phyloP scores from a whole-genome alignment of 2,797 vertebrate species.

The Holocentrus rufus region DNA sequence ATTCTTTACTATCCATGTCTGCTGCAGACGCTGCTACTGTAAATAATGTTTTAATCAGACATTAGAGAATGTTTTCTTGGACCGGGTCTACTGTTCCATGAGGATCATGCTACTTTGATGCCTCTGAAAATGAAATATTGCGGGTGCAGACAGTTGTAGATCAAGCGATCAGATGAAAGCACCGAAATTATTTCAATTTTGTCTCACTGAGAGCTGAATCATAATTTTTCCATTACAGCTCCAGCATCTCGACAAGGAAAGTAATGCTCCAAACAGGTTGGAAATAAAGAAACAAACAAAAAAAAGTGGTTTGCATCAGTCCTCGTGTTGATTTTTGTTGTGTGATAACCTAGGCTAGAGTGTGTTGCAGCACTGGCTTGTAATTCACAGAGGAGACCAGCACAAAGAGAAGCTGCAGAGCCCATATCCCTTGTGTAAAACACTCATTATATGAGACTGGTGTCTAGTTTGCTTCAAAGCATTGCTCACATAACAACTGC shows the following conservation, averaged over 20 bases:
- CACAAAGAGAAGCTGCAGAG: not conserved
- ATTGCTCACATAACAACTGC: not conserved
- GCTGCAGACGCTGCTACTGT: not conserved
- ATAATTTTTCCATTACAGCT: constrained; percentile 15
- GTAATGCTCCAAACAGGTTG: not conserved
- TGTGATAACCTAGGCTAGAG: not conserved
- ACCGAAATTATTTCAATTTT: constrained; percentile 11
- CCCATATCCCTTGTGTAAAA: constrained; percentile 17
- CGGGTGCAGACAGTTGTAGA: not conserved
- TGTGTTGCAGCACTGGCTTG: constrained; percentile 14
- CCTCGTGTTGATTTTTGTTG: not conserved
- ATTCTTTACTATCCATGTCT: not conserved
- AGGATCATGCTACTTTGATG: constrained; percentile 27
- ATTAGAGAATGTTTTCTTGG: constrained; percentile 18
- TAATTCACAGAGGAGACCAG: constrained; percentile 14
- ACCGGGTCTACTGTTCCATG: not conserved
- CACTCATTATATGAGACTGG: not conserved
- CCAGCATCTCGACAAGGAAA: not conserved
- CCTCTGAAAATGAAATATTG: constrained; percentile 33
- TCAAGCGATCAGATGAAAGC: constrained; percentile 17
- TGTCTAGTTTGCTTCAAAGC: constrained; percentile 14
- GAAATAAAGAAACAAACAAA: constrained; percentile 4
- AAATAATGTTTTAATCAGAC: constrained; percentile 21
- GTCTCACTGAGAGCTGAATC: constrained; percentile 27
- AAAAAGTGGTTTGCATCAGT: constrained; percentile 8